A percentile compares a stretch with the other conserved stretches of the same genome.
Conservation (phyloP, 2,888 invertebrate genomes). For the Branchipolynoe longqiensis region DNA sequence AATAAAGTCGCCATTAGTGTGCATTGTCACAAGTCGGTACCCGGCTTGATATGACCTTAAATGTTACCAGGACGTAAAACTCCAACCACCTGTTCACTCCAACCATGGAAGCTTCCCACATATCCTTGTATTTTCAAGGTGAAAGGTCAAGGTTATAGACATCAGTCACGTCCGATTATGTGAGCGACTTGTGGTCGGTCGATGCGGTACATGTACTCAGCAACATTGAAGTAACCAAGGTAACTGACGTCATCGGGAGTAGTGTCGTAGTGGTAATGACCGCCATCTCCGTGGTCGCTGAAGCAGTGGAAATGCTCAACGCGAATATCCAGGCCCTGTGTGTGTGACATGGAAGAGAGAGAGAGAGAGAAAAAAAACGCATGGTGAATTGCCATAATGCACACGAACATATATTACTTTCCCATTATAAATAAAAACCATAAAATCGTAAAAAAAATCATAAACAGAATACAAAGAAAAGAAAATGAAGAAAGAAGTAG, state of each 20-base stretch:
- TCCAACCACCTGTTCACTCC: too few species aligned
- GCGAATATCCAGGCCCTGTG: slow-evolving; percentile 92
- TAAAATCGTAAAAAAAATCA: too few species aligned
- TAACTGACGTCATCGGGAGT: slow-evolving; percentile 94
- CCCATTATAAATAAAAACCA: not conserved
- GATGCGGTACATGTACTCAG: slow-evolving; percentile 84
- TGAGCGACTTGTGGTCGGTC: slow-evolving; percentile 84
- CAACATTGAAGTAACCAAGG: slow-evolving; percentile 92
- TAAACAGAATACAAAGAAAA: too few species aligned
- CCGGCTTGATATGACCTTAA: too few species aligned
- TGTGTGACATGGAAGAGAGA: too few species aligned
- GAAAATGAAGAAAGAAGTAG: too few species aligned
- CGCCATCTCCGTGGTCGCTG: slow-evolving; percentile 85
- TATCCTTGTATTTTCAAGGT: not conserved
- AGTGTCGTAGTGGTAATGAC: slow-evolving; percentile 98
- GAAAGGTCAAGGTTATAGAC: not conserved
- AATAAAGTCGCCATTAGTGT: too few species aligned
- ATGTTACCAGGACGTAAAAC: too few species aligned
- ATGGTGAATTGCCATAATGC: too few species aligned
- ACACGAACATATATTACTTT: too few species aligned
- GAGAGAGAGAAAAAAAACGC: too few species aligned
- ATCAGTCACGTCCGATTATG: slow-evolving; percentile 88
- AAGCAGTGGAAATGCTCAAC: slow-evolving; percentile 97
- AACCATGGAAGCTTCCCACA: not conserved
- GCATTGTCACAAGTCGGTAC: too few species aligned